phyloP scores from a whole-genome alignment of 2,797 vertebrate species.

The Lepilemur septentrionalis region DNA sequence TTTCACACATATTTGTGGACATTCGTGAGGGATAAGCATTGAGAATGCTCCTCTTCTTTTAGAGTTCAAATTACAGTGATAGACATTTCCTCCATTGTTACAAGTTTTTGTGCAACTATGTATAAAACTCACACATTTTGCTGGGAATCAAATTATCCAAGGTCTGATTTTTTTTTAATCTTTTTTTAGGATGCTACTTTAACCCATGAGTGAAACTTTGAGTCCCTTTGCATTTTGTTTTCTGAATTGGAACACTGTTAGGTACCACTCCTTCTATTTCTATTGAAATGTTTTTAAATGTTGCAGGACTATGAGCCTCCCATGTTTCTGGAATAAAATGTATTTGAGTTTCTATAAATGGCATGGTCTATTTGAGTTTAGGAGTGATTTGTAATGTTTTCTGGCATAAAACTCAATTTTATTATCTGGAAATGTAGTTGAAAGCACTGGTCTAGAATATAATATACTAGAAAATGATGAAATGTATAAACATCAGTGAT shows the following conservation, averaged over 20 bases:
- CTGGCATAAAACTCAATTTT: conserved; percentile 21
- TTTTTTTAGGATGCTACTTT: background rate
- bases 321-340: conserved; percentile 12
- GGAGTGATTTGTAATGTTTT: conserved; percentile 1
- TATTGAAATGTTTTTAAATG: conserved; percentile 18
- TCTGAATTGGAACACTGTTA: background rate
- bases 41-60: background rate
- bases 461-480: conserved; percentile 2
- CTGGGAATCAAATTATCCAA: background rate
- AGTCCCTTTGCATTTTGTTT: background rate
- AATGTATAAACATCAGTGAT: background rate
- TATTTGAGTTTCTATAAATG: conserved; percentile 34
- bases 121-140: background rate
- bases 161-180: background rate
- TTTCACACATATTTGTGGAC: background rate
- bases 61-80: background rate
- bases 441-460: background rate
- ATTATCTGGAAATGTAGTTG: background rate
- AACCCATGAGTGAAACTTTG: background rate
- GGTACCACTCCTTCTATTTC: background rate
- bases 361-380: background rate
- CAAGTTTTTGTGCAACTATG: background rate
- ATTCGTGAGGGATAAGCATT: background rate
- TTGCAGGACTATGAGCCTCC: background rate
- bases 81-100: background rate